Evolutionary conservation across 2,113 vertebrate species (phyloP).

Genomic region (Prunella himalayana): DNA sequence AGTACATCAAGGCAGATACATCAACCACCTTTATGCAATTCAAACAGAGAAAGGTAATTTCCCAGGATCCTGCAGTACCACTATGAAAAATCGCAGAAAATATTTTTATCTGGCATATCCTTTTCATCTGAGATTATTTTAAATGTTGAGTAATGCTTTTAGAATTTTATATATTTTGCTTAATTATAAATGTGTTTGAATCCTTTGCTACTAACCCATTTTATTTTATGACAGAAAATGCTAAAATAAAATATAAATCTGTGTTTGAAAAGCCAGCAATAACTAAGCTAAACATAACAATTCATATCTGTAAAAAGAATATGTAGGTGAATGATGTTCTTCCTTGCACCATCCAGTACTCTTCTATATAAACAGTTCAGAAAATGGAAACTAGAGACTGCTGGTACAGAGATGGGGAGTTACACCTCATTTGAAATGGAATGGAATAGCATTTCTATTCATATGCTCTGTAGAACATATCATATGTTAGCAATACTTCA

Average conservation of each 20-base stretch:
- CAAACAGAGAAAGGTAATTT: background rate
- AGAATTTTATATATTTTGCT: background rate
- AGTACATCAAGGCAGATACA: background rate
- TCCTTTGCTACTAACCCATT: background rate
- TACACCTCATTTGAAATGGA: background rate
- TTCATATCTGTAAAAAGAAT: background rate
- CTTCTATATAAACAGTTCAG: background rate
- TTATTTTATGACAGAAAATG: background rate
- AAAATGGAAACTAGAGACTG: background rate
- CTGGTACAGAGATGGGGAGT: background rate
- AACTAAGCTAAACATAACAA: background rate
- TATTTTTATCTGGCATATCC: background rate
- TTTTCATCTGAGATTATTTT: background rate
- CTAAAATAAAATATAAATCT: background rate
- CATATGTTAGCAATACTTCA: background rate
- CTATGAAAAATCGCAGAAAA: background rate
- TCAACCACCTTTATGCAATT: background rate
- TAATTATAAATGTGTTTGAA: background rate
- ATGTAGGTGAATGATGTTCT: background rate
- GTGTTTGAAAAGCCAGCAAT: background rate
- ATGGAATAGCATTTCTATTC: background rate
- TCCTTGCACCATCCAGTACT: background rate
- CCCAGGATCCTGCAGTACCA: background rate
- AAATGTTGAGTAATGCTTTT: background rate
- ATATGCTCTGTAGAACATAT: background rate